Evolutionary conservation across 1,140 invertebrate genomes (phyloP), one percentile per base, ranked within the genome.

Genomic region (Drosophila grimshawi): DNA sequence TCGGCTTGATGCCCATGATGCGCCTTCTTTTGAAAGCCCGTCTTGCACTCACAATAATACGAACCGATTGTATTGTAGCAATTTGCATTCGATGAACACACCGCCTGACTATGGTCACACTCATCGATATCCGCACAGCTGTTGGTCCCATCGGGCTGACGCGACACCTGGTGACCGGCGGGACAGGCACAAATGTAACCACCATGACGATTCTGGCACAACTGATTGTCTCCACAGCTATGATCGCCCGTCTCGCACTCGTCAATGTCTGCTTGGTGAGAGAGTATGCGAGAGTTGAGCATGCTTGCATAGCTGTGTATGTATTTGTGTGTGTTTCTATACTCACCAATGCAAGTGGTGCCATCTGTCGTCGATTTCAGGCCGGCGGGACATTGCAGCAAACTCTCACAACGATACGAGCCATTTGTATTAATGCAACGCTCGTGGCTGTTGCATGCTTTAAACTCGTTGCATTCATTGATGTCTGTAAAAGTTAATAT

Each of bases 61-160:
- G 96, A 96, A 2, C 97, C 97, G 2, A 95, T 92, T 1, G 95
- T 96, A 92, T 98, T 98, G 11, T 96, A 92, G 90, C 98, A 98
- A 8, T 93, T 89, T 0, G 94, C 93, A 78, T 96, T 94, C 10
- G 93, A 91, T 0, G 94, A 93, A 68, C 95, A 95, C 2, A 94
- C 93, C 92, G 95, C 79, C 86, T 73, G 68, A 74, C 92, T 66
- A 32, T 72, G 92, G 37, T 90, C 86, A 67, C 98, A 99, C 92
- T 99, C 98, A 90, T 99, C 95, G 29, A 98, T 97, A 92, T 99
- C 98, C 59, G 96, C 94, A 92, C 98, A 98, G 2, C 94, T 94
- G 72, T 95, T 95, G 10, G 37, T 27, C 4, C 74, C 75, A 29
- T 70, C 59, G 0, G 49, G 3, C 4, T 82, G 96, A 94, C 78